Conservation (phyloP, 1,140 invertebrate genomes). For the Apis mellifera region DNA sequence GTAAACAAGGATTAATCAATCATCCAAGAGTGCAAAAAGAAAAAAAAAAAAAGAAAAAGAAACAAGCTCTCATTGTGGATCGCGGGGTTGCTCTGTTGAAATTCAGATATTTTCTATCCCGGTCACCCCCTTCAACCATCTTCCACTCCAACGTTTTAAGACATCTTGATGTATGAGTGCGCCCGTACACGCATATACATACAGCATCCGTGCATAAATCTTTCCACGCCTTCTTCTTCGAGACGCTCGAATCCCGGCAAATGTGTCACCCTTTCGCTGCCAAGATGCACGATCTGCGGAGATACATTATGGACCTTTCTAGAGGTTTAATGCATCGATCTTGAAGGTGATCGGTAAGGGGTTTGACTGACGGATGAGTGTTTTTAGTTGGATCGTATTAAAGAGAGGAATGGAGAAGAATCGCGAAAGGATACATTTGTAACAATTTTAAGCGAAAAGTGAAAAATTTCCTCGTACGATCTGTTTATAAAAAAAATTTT, state of each 20-base stretch:
- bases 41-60: conserved; percentile 21
- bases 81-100: conserved; percentile 14
- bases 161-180: conserved; percentile 1
- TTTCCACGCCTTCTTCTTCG: conserved; percentile 40
- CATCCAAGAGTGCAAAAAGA: conserved; percentile 49
- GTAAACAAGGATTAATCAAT: conserved; percentile 66
- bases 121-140: background rate
- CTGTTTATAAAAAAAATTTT: background rate
- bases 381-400: background rate
- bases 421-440: background rate
- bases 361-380: background rate
- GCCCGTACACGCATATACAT: background rate
- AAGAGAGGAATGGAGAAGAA: background rate
- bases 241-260: conserved; percentile 53
- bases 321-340: conserved; percentile 20
- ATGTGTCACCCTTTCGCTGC: conserved; percentile 42
- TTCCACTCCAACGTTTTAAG: too few relatives aligned
- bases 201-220: conserved; percentile 57
- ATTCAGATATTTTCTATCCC: conserved; percentile 54
- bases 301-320: conserved; percentile 48
- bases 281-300: conserved; percentile 51
- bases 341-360: background rate
- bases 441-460: too few relatives aligned
- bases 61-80: conserved; percentile 50
- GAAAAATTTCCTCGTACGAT: too few relatives aligned